phyloP scores from a whole-genome alignment of 2,888 invertebrate genomes.

The Polietes domitor region DNA sequence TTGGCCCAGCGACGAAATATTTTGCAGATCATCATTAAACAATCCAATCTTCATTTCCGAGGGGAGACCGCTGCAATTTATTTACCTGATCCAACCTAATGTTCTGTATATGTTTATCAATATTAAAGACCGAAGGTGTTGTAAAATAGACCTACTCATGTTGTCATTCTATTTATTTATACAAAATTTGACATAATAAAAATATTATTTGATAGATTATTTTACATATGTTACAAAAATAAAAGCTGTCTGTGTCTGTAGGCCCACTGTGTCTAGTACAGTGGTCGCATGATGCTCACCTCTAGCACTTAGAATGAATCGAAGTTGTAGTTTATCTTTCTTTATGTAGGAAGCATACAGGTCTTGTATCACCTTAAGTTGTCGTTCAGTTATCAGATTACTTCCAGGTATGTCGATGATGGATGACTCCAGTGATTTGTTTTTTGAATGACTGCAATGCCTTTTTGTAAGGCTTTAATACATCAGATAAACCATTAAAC shows the following conservation, averaged over 20 bases:
- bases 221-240: neutral
- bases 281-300: neutral
- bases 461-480: neutral
- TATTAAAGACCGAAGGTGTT: neutral
- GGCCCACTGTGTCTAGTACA: neutral
- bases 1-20: too few species aligned
- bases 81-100: too few species aligned
- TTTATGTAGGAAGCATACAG: neutral
- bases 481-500: too few species aligned
- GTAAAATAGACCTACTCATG: neutral
- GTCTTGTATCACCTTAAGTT: neutral
- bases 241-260: neutral
- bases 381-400: neutral
- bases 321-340: conserved; percentile 2
- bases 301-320: neutral
- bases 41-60: too few species aligned
- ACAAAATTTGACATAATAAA: neutral
- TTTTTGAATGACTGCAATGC: too few species aligned
- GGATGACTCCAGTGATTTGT: neutral
- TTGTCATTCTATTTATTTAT: conserved; percentile 2
- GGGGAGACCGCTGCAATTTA: too few species aligned
- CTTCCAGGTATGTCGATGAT: neutral
- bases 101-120: neutral
- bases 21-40: too few species aligned
- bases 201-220: neutral